Conservation (phyloP, 2,797 vertebrate genomes). For the Allobates femoralis region DNA sequence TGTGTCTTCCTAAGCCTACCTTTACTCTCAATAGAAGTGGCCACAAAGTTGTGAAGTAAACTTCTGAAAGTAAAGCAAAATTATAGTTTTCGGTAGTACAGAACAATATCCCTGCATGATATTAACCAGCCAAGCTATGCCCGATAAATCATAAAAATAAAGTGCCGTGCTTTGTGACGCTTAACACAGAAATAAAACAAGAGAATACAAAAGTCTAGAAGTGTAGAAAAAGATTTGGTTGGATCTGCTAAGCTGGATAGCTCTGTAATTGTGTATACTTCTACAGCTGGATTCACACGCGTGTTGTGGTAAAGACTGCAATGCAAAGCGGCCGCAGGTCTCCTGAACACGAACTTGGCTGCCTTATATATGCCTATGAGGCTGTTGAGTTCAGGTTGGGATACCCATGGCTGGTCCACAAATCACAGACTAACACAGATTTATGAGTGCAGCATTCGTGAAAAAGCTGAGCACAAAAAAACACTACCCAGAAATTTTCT, state of each 20-base stretch:
- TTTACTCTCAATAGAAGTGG: background rate
- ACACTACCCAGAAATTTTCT: too few relatives aligned
- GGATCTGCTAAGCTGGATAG: background rate
- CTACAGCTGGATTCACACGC: background rate
- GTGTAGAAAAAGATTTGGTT: conserved; percentile 12
- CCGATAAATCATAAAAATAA: background rate
- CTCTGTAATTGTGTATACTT: conserved; percentile 10
- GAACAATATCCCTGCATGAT: background rate
- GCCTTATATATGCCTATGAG: too few relatives aligned
- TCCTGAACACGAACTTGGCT: too few relatives aligned
- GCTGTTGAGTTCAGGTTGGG: too few relatives aligned
- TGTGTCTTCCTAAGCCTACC: background rate
- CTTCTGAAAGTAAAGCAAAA: background rate
- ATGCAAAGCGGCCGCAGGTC: too few relatives aligned
- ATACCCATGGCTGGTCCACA: too few relatives aligned
- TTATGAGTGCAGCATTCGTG: background rate
- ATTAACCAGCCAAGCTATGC: background rate
- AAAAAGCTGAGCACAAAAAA: conserved; percentile 28
- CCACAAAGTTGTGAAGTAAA: background rate
- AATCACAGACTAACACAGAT: too few relatives aligned
- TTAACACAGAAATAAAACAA: conserved; percentile 38
- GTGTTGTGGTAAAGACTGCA: too few relatives aligned
- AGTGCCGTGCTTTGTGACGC: background rate
- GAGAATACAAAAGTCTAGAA: conserved; percentile 26
- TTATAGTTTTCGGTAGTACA: background rate